Conservation (phyloP, 2,888 invertebrate genomes). For the Dynastes tityus region DNA sequence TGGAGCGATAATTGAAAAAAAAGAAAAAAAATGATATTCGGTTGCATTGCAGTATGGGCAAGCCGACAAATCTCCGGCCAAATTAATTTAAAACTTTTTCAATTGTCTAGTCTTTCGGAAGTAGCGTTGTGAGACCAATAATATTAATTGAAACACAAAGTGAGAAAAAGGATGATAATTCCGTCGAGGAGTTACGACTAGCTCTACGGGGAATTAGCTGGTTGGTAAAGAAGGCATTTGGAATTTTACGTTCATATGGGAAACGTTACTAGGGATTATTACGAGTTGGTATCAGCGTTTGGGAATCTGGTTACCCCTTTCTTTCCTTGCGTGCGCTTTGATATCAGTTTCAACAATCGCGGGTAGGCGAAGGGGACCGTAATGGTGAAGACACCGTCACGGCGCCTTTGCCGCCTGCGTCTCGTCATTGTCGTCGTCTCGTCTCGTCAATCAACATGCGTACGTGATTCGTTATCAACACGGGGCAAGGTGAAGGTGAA, state of each 20-base stretch:
- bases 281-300: slow-evolving; percentile 6
- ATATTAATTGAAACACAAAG: slow-evolving; percentile 26
- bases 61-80: slow-evolving; percentile 10
- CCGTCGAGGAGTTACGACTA: not conserved
- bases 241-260: slow-evolving; percentile 13
- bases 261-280: slow-evolving; percentile 5
- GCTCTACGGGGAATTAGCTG: not conserved
- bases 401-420: slow-evolving; percentile 20
- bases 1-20: slow-evolving; percentile 11
- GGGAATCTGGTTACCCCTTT: slow-evolving; percentile 15
- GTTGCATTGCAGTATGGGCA: not conserved
- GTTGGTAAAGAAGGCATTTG: not conserved
- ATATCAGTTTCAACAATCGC: slow-evolving; percentile 44
- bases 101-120: not conserved
- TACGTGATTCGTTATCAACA: slow-evolving; percentile 39
- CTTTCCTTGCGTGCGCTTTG: not conserved
- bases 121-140: not conserved
- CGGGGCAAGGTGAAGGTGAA: not conserved
- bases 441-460: slow-evolving; percentile 20
- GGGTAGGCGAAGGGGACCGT: not conserved
- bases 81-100: slow-evolving; percentile 40
- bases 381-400: slow-evolving; percentile 21
- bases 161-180: slow-evolving; percentile 6
- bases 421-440: slow-evolving; percentile 10
- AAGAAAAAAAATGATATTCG: not conserved